Conservation (phyloP, 2,797 vertebrate genomes). For the Crax fasciolata region DNA sequence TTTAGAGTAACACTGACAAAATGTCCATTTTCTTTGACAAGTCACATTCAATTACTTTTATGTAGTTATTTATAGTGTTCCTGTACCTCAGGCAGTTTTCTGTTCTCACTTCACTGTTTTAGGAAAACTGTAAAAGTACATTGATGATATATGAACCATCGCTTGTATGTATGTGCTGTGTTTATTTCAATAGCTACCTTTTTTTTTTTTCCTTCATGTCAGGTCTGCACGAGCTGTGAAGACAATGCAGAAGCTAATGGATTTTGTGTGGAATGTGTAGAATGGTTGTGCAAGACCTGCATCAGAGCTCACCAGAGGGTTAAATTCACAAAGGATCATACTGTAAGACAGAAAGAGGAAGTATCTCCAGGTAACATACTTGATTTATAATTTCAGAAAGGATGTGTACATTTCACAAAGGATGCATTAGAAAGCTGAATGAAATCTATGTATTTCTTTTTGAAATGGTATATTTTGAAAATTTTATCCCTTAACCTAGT, state of each 20-base stretch:
- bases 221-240: constrained; percentile 98
- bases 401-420: not conserved
- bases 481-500: not conserved
- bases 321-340: constrained; percentile 98
- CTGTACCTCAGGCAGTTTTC: not conserved
- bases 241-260: constrained; percentile 98
- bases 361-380: constrained; percentile 91
- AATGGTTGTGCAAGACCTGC: constrained; percentile 97
- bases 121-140: not conserved
- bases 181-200: constrained; percentile 32
- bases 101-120: not conserved
- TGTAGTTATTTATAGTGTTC: not conserved
- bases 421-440: not conserved
- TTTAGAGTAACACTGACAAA: constrained; percentile 11
- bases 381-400: not conserved
- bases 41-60: not conserved
- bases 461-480: not conserved
- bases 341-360: constrained; percentile 96
- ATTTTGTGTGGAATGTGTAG: constrained; percentile 97
- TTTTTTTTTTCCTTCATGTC: not conserved
- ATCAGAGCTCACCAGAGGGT: constrained; percentile 97
- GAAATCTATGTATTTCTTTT: not conserved
- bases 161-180: not conserved
- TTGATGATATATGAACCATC: not conserved
- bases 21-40: constrained; percentile 31